Evolutionary conservation across 2,888 invertebrate genomes (phyloP).

Genomic region (Metopia argyrocephala): DNA sequence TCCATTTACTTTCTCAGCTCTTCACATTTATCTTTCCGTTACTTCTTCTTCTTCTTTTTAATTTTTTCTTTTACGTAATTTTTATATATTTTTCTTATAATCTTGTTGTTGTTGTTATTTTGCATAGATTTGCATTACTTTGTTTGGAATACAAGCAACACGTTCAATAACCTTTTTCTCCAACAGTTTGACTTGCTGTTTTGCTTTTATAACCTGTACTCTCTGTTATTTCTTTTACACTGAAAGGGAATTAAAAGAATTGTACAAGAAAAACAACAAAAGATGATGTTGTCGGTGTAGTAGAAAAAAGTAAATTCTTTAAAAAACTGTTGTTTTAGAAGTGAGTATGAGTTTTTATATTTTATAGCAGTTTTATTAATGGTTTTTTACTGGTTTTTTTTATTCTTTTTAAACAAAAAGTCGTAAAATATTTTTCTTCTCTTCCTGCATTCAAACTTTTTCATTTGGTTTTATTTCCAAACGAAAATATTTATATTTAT

Average conservation of each 20-base stretch:
- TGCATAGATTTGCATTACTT: too few species aligned
- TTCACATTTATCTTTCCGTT: too few species aligned
- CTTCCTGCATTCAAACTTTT: constrained; percentile 31
- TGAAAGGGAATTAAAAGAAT: constrained; percentile 38
- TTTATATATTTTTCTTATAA: too few species aligned
- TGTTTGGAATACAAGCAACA: too few species aligned
- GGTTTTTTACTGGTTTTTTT: constrained; percentile 57
- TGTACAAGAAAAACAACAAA: neutral
- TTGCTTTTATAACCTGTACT: constrained; percentile 26
- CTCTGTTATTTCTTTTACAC: constrained; percentile 14
- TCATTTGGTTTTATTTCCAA: constrained; percentile 42
- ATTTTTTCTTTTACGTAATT: too few species aligned
- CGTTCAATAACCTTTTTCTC: constrained; percentile 62
- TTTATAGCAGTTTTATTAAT: constrained; percentile 63
- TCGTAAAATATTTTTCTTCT: constrained; percentile 52
- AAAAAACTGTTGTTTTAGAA: too few species aligned
- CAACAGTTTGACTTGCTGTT: constrained; percentile 28
- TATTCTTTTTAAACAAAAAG: constrained; percentile 51
- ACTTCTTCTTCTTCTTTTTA: too few species aligned
- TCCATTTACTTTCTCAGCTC: too few species aligned
- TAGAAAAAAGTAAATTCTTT: constrained; percentile 11
- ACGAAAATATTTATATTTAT: constrained; percentile 15
- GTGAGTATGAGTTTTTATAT: neutral
- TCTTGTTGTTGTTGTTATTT: too few species aligned
- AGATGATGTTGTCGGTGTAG: constrained; percentile 11